Evolutionary conservation across 2,797 vertebrate genomes (phyloP).

Genomic region (Pseudochirops corinnae): DNA sequence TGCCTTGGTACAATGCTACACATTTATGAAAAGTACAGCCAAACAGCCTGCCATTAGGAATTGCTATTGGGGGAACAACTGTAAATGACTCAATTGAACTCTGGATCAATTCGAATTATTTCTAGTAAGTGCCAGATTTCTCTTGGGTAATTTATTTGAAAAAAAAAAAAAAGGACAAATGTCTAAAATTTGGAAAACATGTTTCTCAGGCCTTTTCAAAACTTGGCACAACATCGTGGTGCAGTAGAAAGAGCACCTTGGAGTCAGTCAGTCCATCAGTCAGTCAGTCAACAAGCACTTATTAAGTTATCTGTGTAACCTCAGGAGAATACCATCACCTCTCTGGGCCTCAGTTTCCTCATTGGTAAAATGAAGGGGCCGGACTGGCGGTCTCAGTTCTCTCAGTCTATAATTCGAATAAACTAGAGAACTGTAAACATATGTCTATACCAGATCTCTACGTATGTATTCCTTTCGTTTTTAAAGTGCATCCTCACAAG

Average conservation of each 20-base stretch:
- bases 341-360: not conserved
- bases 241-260: not conserved
- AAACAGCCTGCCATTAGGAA: not conserved
- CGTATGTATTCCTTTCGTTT: too few relatives aligned
- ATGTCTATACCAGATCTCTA: not conserved
- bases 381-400: not conserved
- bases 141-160: slow-evolving; percentile 4
- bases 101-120: slow-evolving; percentile 16
- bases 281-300: not conserved
- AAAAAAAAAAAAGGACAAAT: slow-evolving; percentile 41
- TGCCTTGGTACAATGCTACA: slow-evolving; percentile 5
- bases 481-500: too few relatives aligned
- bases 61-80: slow-evolving; percentile 9
- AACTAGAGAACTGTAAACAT: not conserved
- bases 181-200: not conserved
- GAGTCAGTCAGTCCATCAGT: not conserved
- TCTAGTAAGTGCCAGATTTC: slow-evolving; percentile 33
- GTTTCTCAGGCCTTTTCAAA: not conserved
- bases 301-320: not conserved
- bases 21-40: slow-evolving; percentile 6
- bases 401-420: not conserved
- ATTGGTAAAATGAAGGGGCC: not conserved
- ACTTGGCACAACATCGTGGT: not conserved
- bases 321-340: not conserved
- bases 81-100: slow-evolving; percentile 9